phyloP scores from a whole-genome alignment of 2,888 invertebrate genomes.

The Noctua pronuba region DNA sequence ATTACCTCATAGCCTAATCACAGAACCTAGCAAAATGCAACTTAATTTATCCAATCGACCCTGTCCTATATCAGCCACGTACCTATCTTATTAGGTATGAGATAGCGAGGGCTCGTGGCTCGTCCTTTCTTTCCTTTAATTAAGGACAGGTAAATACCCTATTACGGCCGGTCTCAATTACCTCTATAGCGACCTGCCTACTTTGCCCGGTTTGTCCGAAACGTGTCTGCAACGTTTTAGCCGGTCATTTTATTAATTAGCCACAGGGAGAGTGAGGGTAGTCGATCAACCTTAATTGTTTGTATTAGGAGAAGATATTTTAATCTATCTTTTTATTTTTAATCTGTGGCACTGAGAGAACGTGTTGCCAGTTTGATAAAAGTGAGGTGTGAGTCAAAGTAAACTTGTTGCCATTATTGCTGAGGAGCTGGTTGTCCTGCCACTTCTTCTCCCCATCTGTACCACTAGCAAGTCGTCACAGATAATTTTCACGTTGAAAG shows the following conservation, averaged over 20 bases:
- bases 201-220: slow-evolving; percentile 37
- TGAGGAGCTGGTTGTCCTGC: neutral
- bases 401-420: neutral
- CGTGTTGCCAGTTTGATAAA: neutral
- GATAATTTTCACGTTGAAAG: neutral
- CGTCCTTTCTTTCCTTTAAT: slow-evolving; percentile 38
- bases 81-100: slow-evolving; percentile 1
- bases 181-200: slow-evolving; percentile 24
- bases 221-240: slow-evolving; percentile 39
- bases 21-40: neutral
- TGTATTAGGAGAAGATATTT: slow-evolving; percentile 5
- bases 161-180: slow-evolving; percentile 33
- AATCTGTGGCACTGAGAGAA: neutral
- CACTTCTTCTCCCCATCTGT: neutral
- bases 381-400: neutral
- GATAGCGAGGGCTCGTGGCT: slow-evolving; percentile 2
- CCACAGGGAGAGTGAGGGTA: slow-evolving; percentile 27
- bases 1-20: neutral
- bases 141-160: slow-evolving; percentile 55
- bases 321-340: slow-evolving; percentile 1
- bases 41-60: neutral
- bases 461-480: neutral
- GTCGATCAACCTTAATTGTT: slow-evolving; percentile 48
- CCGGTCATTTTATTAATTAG: slow-evolving; percentile 58
- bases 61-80: neutral